These are phyloP conservation scores for Actinernus sp. DNA, from an alignment of 92 coral and sea anemone species.

Conservation along the genomic window DNA sequence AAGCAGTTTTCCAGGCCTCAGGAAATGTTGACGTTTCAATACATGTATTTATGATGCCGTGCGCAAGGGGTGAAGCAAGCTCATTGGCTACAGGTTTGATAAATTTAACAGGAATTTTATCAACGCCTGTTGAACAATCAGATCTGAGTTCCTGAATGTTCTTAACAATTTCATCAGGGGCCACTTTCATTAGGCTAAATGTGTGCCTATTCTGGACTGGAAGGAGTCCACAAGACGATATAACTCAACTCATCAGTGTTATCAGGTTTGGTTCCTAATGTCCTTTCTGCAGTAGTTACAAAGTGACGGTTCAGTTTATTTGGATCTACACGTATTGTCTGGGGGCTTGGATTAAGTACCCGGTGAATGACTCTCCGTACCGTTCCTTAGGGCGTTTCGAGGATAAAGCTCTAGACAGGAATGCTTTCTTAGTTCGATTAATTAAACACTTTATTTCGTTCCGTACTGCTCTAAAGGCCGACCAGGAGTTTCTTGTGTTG, in stretches of 20 bases:
- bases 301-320: no score
- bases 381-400: conserved; percentile 63
- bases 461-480: conserved; percentile 55
- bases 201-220: background rate
- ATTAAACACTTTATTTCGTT: conserved; percentile 56
- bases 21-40: no score
- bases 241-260: no score
- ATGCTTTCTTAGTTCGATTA: conserved; percentile 41
- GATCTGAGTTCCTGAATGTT: conserved; percentile 21
- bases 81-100: no score
- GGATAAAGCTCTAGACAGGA: conserved; percentile 37
- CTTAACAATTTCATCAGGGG: conserved; percentile 16
- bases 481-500: no score
- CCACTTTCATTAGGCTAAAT: conserved; percentile 1
- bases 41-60: no score
- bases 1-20: no score
- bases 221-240: no score
- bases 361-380: conserved; percentile 70
- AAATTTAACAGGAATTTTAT: no score
- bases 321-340: conserved; percentile 38
- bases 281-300: conserved; percentile 44
- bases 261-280: conserved; percentile 15
- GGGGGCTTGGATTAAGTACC: conserved; percentile 59
- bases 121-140: conserved; percentile 42
- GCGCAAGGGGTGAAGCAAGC: no score